Evolutionary conservation across 2,888 invertebrate genomes (phyloP), one percentile per base, ranked within the genome.

Genomic region (Troides aeacus): DNA sequence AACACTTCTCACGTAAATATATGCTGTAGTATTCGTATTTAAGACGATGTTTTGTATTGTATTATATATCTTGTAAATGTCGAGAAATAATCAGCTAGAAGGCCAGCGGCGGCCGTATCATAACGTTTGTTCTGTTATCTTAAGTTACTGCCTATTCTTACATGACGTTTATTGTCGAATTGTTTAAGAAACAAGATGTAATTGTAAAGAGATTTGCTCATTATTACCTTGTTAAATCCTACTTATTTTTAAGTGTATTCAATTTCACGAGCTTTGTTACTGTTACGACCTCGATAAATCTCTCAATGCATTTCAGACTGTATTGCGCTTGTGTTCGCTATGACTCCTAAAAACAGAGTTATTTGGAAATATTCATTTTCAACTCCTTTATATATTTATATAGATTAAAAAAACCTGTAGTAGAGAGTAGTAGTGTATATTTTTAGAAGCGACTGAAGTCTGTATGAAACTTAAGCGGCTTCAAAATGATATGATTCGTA

Each of bases 1-100:
- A 24, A 30, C 24, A 18, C 18, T 64, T 69, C 65, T 36, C 65
- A 65, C 62, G 36, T 65, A 64, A 69, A 65, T 50, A 65, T n/a
- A 21, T 17, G 24, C 36, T n/a, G 62, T 30, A 57, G 57, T n/a
- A 21, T 46, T 18, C 18, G 57, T 63, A 30, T 57, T 15, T 50
- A 50, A 18, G 60, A 36, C 17, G 46, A 42, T 61, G 63, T 50
- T 23, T 30, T 60, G 61, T 21, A 69, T 62, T 69, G 62, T 65
- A 7, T 65, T 62, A n/a, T 30, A 42, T 69, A 30, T 42, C 57
- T 69, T 61, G 65, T 62, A 42, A 21, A 58, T 58, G 60, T 64
- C 24, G 42, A 21, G 61, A 42, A 62, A 12, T 64, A 64, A 64
- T 39, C 24, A 39, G 39, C 57, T 56, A 3, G 60, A 62, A 69